Conservation (phyloP, 2,113 vertebrate species). For the Anarhynchus alexandrinus region DNA sequence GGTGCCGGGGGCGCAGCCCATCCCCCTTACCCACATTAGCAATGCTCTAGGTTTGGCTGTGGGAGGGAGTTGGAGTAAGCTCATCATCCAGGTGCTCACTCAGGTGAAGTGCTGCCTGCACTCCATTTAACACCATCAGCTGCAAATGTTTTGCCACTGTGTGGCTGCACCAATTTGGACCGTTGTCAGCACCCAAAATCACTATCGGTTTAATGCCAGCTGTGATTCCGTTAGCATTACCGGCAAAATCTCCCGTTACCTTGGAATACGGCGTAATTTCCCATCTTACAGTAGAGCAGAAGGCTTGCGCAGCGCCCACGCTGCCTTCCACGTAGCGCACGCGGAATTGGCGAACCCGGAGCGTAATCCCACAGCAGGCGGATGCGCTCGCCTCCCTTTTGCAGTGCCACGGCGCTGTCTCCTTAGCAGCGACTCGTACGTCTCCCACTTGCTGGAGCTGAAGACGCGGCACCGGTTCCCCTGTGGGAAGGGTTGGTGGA, state of each 20-base stretch:
- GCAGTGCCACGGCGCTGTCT: not conserved
- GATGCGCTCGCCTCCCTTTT: not conserved
- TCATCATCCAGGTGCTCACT: not conserved
- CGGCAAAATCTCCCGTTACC: not conserved
- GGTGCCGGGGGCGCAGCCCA: not conserved
- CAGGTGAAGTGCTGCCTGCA: not conserved
- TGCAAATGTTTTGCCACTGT: not conserved
- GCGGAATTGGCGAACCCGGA: not conserved
- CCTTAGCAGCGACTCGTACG: not conserved
- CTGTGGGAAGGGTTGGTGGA: not conserved
- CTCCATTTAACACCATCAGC: not conserved
- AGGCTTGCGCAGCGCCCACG: rapidly evolving
- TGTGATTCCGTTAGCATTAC: not conserved
- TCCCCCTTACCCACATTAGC: rapidly evolving
- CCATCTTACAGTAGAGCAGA: not conserved
- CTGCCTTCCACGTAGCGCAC: rapidly evolving
- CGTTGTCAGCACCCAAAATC: not conserved
- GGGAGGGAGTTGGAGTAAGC: not conserved
- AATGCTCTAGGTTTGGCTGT: not conserved
- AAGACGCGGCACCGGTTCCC: not conserved
- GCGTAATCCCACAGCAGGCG: rapidly evolving
- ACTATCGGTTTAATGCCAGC: not conserved
- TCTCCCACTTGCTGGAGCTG: not conserved
- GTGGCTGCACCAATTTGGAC: not conserved
- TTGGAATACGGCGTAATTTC: not conserved